Evolutionary conservation across 2,113 vertebrate genomes (phyloP).

Genomic region (Plecotus auritus): DNA sequence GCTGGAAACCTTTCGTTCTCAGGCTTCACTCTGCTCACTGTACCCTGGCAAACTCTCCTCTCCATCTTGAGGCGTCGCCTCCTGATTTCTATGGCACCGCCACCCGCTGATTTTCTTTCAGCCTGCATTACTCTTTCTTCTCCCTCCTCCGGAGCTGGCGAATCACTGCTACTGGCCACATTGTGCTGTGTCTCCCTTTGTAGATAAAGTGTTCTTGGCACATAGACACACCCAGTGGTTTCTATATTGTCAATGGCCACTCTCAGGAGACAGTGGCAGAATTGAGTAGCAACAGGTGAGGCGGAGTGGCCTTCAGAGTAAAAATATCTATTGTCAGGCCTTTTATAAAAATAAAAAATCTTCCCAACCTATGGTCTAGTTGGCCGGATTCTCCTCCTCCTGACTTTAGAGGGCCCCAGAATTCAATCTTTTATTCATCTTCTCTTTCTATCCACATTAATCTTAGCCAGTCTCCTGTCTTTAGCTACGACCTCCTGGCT

Average conservation of each 20-base stretch:
- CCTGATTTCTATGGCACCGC: not conserved
- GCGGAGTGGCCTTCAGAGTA: not conserved
- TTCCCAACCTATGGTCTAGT: not conserved
- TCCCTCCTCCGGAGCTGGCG: not conserved
- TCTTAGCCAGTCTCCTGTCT: not conserved
- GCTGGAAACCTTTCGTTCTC: accelerated
- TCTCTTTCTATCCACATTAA: not conserved
- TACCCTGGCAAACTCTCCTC: not conserved
- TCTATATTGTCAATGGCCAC: not conserved
- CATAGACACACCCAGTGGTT: not conserved
- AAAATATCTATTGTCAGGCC: not conserved
- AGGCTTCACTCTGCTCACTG: not conserved
- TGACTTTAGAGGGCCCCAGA: not conserved
- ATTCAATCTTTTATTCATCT: not conserved
- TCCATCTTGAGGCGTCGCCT: not conserved
- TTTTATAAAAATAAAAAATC: not conserved
- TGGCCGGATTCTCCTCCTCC: not conserved
- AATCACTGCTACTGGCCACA: not conserved
- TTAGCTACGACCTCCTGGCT: not conserved
- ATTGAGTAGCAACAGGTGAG: no score
- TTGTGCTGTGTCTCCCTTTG: not conserved
- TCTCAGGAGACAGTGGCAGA: not conserved
- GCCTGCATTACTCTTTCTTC: not conserved
- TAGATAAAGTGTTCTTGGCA: not conserved
- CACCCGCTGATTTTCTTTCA: not conserved